phyloP scores from a whole-genome alignment of 2,888 invertebrate species.

The Stenotaenia linearis region DNA sequence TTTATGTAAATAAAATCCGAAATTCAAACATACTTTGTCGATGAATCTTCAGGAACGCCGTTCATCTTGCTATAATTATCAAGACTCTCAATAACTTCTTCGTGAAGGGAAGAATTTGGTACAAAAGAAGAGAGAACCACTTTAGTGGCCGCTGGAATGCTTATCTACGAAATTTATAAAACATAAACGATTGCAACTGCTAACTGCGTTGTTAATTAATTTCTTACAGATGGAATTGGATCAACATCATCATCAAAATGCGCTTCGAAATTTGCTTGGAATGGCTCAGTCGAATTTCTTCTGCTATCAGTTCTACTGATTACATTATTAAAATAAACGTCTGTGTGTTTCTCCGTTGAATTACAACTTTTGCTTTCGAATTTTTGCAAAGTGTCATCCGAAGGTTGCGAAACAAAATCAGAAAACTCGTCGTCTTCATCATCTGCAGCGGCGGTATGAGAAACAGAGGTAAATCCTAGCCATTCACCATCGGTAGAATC shows the following conservation, averaged over 20 bases:
- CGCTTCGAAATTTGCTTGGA: conserved; percentile 26
- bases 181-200: not conserved
- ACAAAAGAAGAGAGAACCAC: not conserved
- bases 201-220: not conserved
- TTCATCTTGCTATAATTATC: not conserved
- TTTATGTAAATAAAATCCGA: not conserved
- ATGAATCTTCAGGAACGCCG: not conserved
- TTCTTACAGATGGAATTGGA: not conserved
- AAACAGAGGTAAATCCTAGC: not conserved
- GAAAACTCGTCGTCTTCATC: conserved; percentile 19
- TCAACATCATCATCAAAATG: conserved; percentile 21
- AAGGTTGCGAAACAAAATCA: conserved; percentile 2
- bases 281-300: not conserved
- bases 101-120: not conserved
- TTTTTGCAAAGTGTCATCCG: not conserved
- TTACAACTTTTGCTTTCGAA: not conserved
- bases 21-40: not conserved
- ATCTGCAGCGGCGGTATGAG: not conserved
- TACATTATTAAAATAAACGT: not conserved
- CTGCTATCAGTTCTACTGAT: not conserved
- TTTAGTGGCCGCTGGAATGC: not conserved
- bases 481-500: not conserved
- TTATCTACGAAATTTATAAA: not conserved
- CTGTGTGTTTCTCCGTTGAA: not conserved
- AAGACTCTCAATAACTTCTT: not conserved